Base-by-base conservation (phyloP, 1,140 invertebrate genomes). In the Uloborus diversus region DNA sequence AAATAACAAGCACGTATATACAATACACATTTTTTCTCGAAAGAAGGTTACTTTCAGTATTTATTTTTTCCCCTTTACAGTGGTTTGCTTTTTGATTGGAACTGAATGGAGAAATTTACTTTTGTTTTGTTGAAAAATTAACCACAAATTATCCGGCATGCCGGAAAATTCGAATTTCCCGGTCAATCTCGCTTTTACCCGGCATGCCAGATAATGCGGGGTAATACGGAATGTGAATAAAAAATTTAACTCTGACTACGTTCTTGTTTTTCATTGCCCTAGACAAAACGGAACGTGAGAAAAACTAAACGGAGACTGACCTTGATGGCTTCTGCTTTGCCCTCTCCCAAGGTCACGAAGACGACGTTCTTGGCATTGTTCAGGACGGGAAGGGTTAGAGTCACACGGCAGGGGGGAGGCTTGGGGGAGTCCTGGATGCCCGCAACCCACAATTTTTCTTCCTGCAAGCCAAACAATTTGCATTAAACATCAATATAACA, bases 361-460 rank as follows among this genome's bases (percentile, higher is more conserved):
- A 95, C 90, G 84, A 93, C 94, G 84, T 90, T 89, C 70, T 89
- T 90, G 9, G 96, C 93, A 86, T 93, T 93, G 85, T 99, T 98
- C 17, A 99, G 91, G 5, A 97, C 92, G 4, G 96, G 94, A 79
- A 95, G 92, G 2, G 97, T 99, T 51, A 99, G 87, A 2, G 97
- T 99, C 11, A 99, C 92, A 79, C 98, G 90, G 59, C 88, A 88
- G 9, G 95, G 93, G 4, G 98, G 98, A 69, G 96, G 96, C 87
- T 99, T 99, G 0, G 98, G 98, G 0, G 97, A 98, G 87, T 99
- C 93, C 1, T 88, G 90, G 62, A 99, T 94, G 1, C 92, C 86
- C 30, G 94, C 94, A 4, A 99, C 92, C 89, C 95, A 94, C 13
- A 83, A 82, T 20, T 84, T 82, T n/a, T 81, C 79, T 81, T 86